These are phyloP conservation scores for Papilio dardanus DNA, from an alignment of 1,140 invertebrate genomes.

Conservation along the genomic window DNA sequence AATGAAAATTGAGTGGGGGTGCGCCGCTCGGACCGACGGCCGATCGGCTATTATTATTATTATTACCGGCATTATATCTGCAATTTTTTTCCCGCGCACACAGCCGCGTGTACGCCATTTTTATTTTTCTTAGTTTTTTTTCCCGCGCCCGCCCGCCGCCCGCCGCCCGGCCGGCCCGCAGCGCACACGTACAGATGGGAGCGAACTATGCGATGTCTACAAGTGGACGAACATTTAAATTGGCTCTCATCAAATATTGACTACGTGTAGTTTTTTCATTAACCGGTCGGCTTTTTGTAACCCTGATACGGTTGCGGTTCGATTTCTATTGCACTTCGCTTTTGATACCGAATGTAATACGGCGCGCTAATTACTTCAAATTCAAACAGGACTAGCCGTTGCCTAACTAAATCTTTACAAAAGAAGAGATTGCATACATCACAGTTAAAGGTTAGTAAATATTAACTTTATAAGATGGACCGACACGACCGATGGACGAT, in stretches of 20 bases:
- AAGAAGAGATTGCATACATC: background rate
- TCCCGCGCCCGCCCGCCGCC: conserved; percentile 60
- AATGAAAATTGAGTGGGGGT: conserved; percentile 79
- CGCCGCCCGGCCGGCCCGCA: conserved; percentile 41
- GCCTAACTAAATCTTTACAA: background rate
- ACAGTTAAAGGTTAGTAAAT: background rate
- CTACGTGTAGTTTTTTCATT: conserved; percentile 81
- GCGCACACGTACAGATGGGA: conserved; percentile 55
- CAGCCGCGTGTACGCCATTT: conserved; percentile 67
- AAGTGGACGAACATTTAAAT: conserved; percentile 82
- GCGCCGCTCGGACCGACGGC: conserved; percentile 61
- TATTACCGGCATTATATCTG: conserved; percentile 82
- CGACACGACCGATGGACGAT: no score
- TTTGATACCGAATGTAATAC: conserved; percentile 55
- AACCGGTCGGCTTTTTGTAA: conserved; percentile 73
- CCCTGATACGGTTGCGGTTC: conserved; percentile 60
- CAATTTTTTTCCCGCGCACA: conserved; percentile 78
- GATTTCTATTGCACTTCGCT: conserved; percentile 67
- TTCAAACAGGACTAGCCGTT: background rate
- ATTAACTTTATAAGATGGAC: background rate
- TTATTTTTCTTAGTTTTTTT: conserved; percentile 78
- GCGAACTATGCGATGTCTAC: conserved; percentile 81
- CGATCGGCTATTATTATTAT: conserved; percentile 81
- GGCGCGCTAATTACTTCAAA: conserved; percentile 29
- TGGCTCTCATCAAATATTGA: conserved; percentile 82